Base-by-base conservation (phyloP, 2,888 invertebrate genomes). In the Drosophila phalerata region DNA sequence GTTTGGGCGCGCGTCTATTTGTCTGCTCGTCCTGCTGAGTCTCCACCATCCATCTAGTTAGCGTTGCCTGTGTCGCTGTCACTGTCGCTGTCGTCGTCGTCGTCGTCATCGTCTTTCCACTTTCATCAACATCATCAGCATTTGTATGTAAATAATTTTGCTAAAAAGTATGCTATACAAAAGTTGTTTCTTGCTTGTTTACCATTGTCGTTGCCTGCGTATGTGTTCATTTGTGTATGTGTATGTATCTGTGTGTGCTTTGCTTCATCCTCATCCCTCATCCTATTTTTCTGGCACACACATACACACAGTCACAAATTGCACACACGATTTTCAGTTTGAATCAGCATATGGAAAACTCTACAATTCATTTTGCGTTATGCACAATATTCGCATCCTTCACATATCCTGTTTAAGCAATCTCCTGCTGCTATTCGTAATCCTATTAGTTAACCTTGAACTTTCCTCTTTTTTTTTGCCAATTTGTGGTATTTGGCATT, bases 91-190 rank as follows among this genome's bases (percentile, higher is more conserved):
- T n/a, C n/a, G 55, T 57, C 32, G 30, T 19, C 48, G 45, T 63
- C 30, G 58, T 47, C 17, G 57, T 38, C 40, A 40, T 38, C 79
- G 60, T 67, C 79, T 79, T 70, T 79, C 80, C 70, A 79, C 66
- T 77, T 75, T 71, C 80, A 76, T 76, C 77, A 77, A 76, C 80
- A 79, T 75, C 77, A 79, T 76, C 77, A 79, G 71, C 81, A 81
- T 79, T 81, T 80, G 74, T 71, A 79, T 79, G 79, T 70, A 79
- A 79, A 80, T 79, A 79, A 79, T 79, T 79, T 79, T 66, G 70
- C 81, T 80, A 66, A 80, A 79, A 79, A 79, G 81, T 80, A 61
- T 80, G 77, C 68, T 70, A 77, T 60, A 70, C 68, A 74, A 73
- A 69, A 77, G 70, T 77, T 70, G 60, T 58, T 80, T 77, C 79